phyloP scores from a whole-genome alignment of 2,888 invertebrate genomes.

The Troides helena region DNA sequence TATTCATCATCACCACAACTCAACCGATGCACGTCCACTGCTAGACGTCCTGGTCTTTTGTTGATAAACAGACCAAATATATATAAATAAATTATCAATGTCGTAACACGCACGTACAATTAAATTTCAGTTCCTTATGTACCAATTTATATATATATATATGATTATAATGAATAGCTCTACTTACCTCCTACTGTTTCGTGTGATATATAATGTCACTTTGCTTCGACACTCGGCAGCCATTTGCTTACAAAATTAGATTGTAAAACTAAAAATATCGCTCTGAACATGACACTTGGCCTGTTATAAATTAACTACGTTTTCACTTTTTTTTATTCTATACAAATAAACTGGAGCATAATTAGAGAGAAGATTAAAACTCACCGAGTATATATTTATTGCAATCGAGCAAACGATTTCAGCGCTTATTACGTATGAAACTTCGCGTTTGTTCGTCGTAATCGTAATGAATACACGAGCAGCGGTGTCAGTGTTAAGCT shows the following conservation, averaged over 20 bases:
- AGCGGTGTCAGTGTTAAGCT: conserved; percentile 58
- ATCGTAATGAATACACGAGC: conserved; percentile 66
- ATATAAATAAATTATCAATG: not conserved
- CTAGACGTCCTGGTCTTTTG: not conserved
- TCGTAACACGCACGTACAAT: not conserved
- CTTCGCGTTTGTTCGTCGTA: conserved; percentile 66
- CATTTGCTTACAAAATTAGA: conserved; percentile 80
- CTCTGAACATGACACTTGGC: conserved; percentile 37
- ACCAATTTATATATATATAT: conserved; percentile 21
- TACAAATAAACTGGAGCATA: conserved; percentile 35
- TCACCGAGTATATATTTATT: conserved; percentile 71
- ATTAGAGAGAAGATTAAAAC: conserved; percentile 56
- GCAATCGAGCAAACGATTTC: conserved; percentile 77
- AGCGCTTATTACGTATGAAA: conserved; percentile 79
- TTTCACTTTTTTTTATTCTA: conserved; percentile 33
- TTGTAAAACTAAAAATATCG: conserved; percentile 67
- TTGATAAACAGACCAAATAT: conserved; percentile 5
- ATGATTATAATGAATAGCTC: conserved; percentile 30
- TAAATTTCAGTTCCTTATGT: conserved; percentile 21
- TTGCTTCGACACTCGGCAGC: conserved; percentile 75
- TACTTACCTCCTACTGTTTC: conserved; percentile 38
- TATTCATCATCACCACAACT: conserved; percentile 9
- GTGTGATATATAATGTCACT: conserved; percentile 59
- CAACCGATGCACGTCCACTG: no score
- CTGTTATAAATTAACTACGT: conserved; percentile 24